These are phyloP conservation scores for Pegea sp. DNA, from an alignment of 23 tunicate genomes.

Conservation along the genomic window DNA sequence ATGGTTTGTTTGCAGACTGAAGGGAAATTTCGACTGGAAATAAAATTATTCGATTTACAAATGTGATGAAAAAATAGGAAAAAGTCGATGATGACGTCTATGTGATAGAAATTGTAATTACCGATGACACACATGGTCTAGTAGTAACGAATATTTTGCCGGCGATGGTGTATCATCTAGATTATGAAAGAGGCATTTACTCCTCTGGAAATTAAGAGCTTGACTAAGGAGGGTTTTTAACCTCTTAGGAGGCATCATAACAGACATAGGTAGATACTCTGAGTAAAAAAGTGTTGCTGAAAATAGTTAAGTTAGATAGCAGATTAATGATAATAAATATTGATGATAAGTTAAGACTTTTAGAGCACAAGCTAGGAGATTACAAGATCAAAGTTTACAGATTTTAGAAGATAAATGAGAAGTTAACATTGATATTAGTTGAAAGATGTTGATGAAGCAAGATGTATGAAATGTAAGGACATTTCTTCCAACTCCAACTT, in stretches of 20 bases:
- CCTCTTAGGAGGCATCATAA: slow-evolving; percentile 90
- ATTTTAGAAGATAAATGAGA: no score
- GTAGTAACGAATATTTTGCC: slow-evolving; percentile 27
- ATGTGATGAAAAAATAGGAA: not conserved
- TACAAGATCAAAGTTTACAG: no score
- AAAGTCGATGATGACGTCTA: not conserved
- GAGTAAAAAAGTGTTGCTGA: not conserved
- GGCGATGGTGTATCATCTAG: slow-evolving; percentile 9
- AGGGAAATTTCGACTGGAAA: slow-evolving; percentile 41
- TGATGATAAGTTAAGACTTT: no score
- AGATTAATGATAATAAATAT: no score
- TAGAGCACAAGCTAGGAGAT: no score
- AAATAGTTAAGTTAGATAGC: no score
- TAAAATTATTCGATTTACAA: not conserved
- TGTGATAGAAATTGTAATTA: slow-evolving; percentile 1
- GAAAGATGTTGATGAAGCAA: no score
- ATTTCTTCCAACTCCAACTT: no score
- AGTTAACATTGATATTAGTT: no score
- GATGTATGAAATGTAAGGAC: no score
- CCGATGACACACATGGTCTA: slow-evolving; percentile 68
- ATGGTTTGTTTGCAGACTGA: slow-evolving; percentile 21
- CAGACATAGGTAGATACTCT: slow-evolving; percentile 68
- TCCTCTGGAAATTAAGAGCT: slow-evolving; percentile 60
- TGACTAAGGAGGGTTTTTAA: slow-evolving; percentile 48
- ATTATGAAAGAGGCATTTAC: slow-evolving; percentile 69